Conservation (phyloP, 2,797 vertebrate genomes). For the Oryzias dopingdopingensis region DNA sequence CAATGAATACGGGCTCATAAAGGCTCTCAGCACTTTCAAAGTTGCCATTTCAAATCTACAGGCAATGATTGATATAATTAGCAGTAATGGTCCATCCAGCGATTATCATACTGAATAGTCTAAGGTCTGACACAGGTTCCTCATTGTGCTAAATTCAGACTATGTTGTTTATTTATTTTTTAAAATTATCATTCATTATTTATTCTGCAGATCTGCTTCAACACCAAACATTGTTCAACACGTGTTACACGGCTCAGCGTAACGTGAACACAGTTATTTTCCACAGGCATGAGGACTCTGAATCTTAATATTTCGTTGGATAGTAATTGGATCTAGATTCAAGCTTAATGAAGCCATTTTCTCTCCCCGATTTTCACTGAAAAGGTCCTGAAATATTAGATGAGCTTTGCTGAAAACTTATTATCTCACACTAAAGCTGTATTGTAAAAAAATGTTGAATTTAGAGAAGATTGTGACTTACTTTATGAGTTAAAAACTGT, state of each 20-base stretch:
- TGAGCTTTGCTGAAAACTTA: no score
- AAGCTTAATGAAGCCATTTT: not conserved
- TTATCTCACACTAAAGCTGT: no score
- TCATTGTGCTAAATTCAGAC: not conserved
- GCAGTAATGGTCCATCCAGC: conserved; percentile 48
- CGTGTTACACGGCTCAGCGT: not conserved
- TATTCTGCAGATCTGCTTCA: not conserved
- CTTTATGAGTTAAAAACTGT: not conserved
- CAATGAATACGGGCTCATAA: conserved; percentile 46
- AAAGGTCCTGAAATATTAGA: no score
- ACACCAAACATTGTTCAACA: not conserved
- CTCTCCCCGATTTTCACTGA: no score
- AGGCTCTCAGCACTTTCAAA: conserved; percentile 47
- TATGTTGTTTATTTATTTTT: not conserved
- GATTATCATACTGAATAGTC: conserved; percentile 48
- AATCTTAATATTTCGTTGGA: not conserved
- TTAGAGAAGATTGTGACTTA: not conserved
- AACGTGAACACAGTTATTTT: not conserved
- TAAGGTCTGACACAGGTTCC: conserved; percentile 31
- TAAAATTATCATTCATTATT: not conserved
- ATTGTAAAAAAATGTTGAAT: no score
- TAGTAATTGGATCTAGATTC: not conserved
- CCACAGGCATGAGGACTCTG: not conserved
- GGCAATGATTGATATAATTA: conserved; percentile 67
- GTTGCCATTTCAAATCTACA: conserved; percentile 47